Conservation (phyloP, 2,888 invertebrate genomes). For the Gasteruption jaculator region DNA sequence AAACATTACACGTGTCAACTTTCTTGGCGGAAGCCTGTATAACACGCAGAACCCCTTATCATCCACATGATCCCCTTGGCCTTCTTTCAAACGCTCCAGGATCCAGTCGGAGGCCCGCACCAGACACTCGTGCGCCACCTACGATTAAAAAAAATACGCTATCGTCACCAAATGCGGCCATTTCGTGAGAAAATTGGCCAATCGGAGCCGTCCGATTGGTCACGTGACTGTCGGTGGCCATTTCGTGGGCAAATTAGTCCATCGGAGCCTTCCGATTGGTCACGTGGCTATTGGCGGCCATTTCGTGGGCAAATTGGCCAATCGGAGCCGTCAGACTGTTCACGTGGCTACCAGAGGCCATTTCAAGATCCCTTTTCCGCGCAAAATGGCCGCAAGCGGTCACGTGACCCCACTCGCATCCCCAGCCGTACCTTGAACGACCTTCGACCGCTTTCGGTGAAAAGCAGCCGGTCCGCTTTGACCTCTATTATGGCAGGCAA, state of each 20-base stretch:
- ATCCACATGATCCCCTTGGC: constrained; percentile 32
- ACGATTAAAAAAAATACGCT: constrained; percentile 16
- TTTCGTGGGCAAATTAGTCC: no score
- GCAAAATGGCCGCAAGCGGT: background rate
- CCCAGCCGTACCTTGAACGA: constrained; percentile 43
- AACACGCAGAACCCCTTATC: no score
- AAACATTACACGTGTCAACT: constrained; percentile 73
- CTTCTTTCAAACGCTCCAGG: constrained; percentile 51
- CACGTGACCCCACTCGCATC: background rate
- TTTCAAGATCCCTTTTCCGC: no score
- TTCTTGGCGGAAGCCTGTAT: constrained; percentile 34
- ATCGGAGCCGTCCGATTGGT: no score
- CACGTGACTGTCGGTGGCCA: no score
- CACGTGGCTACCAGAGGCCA: no score
- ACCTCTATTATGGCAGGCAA: constrained; percentile 38
- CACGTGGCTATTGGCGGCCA: no score
- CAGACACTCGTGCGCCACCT: constrained; percentile 70
- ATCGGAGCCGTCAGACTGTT: no score
- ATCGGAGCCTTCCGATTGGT: no score
- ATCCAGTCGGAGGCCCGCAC: constrained; percentile 68
- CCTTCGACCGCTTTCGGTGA: constrained; percentile 42
- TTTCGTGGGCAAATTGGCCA: no score
- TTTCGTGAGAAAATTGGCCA: no score
- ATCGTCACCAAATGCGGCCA: background rate
- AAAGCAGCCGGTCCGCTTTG: constrained; percentile 45